Percentiles rank a stretch among this genome's conserved stretches.
phyloP scores from a whole-genome alignment of 2,888 invertebrate genomes.

The Strigamia crassipes region DNA sequence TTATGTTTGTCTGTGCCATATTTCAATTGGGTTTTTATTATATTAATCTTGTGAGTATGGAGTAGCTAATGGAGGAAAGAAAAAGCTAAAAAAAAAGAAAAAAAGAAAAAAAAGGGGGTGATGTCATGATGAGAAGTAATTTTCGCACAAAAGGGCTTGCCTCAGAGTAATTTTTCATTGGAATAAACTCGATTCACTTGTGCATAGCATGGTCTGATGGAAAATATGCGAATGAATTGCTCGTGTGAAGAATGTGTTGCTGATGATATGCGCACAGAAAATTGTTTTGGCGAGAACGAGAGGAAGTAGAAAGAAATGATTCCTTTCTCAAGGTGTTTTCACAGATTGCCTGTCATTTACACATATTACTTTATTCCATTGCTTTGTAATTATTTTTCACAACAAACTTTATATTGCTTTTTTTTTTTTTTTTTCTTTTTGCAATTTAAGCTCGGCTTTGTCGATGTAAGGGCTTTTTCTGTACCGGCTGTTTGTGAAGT shows the following conservation, averaged over 20 bases:
- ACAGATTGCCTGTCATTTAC: constrained; percentile 22
- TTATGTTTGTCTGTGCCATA: constrained; percentile 32
- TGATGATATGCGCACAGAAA: constrained; percentile 31
- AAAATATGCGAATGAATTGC: constrained; percentile 32
- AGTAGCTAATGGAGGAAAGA: constrained; percentile 34
- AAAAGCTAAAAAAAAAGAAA: background rate
- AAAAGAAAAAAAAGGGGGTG: background rate
- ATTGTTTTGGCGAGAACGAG: constrained; percentile 10
- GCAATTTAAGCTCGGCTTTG: background rate
- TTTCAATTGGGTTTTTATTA: constrained; percentile 36
- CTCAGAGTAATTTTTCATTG: constrained; percentile 35
- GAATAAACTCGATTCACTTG: constrained; percentile 35
- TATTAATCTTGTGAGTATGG: constrained; percentile 24
- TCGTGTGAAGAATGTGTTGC: constrained; percentile 11
- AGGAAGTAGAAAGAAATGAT: background rate
- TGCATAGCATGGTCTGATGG: constrained; percentile 26
- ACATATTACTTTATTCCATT: background rate
- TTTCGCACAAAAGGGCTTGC: constrained; percentile 30
- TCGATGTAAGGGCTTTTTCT: background rate
- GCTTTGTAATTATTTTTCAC: constrained; percentile 8
- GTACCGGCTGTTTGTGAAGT: background rate
- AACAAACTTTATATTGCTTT: background rate
- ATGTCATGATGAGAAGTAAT: constrained; percentile 35
- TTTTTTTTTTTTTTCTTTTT: background rate
- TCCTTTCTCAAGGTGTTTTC: constrained; percentile 23